Conservation (phyloP, 2,888 invertebrate species). For the Geotrupes spiniger region DNA sequence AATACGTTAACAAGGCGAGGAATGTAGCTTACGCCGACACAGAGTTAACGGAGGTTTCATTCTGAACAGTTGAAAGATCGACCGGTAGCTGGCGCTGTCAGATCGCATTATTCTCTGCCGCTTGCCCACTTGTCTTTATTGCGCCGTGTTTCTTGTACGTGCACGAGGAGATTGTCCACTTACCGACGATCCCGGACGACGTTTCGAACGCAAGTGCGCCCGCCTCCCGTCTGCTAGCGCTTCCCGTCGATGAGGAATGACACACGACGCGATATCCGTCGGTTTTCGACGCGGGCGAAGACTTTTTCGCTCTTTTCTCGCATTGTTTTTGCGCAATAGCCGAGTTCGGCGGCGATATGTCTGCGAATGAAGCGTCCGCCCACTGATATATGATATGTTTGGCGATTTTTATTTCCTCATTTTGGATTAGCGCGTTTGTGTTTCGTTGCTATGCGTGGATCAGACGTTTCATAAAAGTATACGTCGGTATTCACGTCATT, state of each 20-base stretch:
- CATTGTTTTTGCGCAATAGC: conserved; percentile 1
- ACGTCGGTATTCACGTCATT: too few species aligned
- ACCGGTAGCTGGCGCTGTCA: conserved; percentile 32
- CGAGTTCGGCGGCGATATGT: conserved; percentile 1
- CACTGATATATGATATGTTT: conserved; percentile 5
- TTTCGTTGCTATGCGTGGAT: not conserved
- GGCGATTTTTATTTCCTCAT: conserved; percentile 5
- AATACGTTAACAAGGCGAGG: too few species aligned
- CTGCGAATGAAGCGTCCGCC: conserved; percentile 6
- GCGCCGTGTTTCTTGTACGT: conserved; percentile 44
- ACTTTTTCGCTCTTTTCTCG: conserved; percentile 4
- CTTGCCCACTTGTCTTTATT: conserved; percentile 43
- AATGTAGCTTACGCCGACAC: too few species aligned
- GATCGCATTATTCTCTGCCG: conserved; percentile 27
- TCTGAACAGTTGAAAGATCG: conserved; percentile 26
- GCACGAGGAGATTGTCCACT: conserved; percentile 31
- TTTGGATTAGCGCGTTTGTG: not conserved
- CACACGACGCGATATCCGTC: conserved; percentile 30
- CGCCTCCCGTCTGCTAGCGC: conserved; percentile 5
- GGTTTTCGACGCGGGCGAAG: conserved; percentile 22
- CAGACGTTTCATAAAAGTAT: too few species aligned
- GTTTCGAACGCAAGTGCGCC: conserved; percentile 33
- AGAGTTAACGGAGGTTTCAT: conserved; percentile 21
- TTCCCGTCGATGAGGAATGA: conserved; percentile 36
- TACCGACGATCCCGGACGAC: conserved; percentile 9